phyloP scores from a whole-genome alignment of 2,797 vertebrate genomes.

The Myiothlypis coronata region DNA sequence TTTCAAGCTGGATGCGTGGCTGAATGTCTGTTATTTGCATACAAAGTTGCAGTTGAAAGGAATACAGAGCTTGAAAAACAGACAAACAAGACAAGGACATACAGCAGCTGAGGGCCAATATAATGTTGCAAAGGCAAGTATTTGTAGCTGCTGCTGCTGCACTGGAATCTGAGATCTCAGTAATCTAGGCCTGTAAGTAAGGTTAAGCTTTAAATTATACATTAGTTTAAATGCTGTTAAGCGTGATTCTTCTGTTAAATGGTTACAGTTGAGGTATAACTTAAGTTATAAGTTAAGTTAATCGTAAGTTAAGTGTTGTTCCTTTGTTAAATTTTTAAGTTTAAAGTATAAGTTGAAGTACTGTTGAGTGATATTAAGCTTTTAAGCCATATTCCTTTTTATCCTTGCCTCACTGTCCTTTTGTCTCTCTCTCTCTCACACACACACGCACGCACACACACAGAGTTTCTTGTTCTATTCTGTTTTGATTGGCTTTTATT shows the following conservation, averaged over 20 bases:
- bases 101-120: neutral
- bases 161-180: neutral
- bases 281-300: neutral
- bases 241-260: neutral
- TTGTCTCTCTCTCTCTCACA: too few species aligned
- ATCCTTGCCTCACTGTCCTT: neutral
- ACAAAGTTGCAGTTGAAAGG: neutral
- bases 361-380: neutral
- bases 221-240: neutral
- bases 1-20: accelerated
- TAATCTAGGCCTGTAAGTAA: neutral
- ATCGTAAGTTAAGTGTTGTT: neutral
- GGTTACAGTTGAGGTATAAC: neutral
- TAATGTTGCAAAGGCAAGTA: neutral
- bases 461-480: neutral
- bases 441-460: too few species aligned
- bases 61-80: neutral
- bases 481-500: neutral
- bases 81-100: neutral
- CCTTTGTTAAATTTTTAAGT: neutral
- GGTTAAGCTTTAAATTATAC: neutral
- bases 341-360: neutral
- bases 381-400: neutral
- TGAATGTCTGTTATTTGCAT: neutral
- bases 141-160: neutral